Conservation (phyloP, 1,140 invertebrate genomes). For the Aplysia californica region DNA sequence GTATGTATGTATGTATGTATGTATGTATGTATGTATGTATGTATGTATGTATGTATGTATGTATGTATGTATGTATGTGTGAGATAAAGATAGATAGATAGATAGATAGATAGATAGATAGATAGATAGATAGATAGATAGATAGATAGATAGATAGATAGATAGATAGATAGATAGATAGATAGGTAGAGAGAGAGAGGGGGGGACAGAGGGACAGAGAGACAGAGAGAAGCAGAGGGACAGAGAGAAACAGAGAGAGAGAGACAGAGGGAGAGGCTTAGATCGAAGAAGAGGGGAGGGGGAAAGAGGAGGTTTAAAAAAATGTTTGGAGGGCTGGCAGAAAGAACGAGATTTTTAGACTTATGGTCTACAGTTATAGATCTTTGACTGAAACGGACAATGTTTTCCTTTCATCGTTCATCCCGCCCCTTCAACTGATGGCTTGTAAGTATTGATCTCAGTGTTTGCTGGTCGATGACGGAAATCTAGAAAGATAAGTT, state of each 20-base stretch:
- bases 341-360: too few species aligned
- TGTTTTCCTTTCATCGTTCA: too few species aligned
- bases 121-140: not conserved
- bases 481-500: too few species aligned
- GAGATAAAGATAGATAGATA: not conserved
- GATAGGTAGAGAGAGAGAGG: not conserved
- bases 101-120: not conserved
- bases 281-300: not conserved
- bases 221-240: not conserved
- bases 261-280: not conserved
- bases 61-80: not conserved
- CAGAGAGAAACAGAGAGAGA: not conserved
- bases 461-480: too few species aligned
- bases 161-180: not conserved
- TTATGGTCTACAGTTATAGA: too few species aligned
- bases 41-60: too few species aligned
- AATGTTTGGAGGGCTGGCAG: too few species aligned
- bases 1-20: not conserved
- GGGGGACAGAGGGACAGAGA: not conserved
- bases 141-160: not conserved
- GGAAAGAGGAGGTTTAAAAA: too few species aligned
- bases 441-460: too few species aligned
- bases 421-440: too few species aligned
- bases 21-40: too few species aligned
- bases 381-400: too few species aligned